Evolutionary conservation across 2,797 vertebrate genomes (phyloP).

Genomic region (Poliocrania exsul): DNA sequence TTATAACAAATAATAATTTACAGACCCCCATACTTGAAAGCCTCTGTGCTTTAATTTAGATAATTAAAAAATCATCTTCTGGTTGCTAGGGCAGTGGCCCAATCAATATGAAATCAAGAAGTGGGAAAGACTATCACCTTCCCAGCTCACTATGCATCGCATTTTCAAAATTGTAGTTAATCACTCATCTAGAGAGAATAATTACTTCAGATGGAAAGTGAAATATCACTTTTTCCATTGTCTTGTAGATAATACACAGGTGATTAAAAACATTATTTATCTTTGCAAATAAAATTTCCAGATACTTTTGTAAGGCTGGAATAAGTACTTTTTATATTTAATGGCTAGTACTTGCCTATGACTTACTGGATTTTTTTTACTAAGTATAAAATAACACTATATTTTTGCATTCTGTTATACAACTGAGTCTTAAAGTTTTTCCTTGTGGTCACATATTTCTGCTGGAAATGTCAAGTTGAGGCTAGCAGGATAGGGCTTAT

Average conservation of each 20-base stretch:
- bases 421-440: constrained; percentile 36
- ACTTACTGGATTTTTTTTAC: constrained; percentile 23
- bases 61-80: constrained; percentile 47
- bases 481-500: constrained; percentile 1
- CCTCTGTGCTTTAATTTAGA: not conserved
- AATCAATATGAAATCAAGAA: constrained; percentile 59
- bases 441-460: not conserved
- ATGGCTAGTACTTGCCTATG: not conserved
- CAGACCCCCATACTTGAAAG: not conserved
- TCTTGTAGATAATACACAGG: constrained; percentile 10
- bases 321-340: not conserved
- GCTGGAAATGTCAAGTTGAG: constrained; percentile 1
- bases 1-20: constrained; percentile 53
- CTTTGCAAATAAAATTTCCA: not conserved
- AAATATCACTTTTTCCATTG: constrained; percentile 31
- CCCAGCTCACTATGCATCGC: constrained; percentile 29
- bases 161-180: constrained; percentile 36
- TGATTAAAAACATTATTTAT: not conserved
- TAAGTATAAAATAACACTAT: not conserved
- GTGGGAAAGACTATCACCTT: constrained; percentile 33
- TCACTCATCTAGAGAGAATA: constrained; percentile 49
- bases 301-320: not conserved
- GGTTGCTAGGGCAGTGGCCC: constrained; percentile 21
- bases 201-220: constrained; percentile 21
- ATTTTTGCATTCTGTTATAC: not conserved